These are phyloP conservation scores for Mimachlamys varia DNA, from an alignment of 2,888 invertebrate genomes.

Conservation along the genomic window DNA sequence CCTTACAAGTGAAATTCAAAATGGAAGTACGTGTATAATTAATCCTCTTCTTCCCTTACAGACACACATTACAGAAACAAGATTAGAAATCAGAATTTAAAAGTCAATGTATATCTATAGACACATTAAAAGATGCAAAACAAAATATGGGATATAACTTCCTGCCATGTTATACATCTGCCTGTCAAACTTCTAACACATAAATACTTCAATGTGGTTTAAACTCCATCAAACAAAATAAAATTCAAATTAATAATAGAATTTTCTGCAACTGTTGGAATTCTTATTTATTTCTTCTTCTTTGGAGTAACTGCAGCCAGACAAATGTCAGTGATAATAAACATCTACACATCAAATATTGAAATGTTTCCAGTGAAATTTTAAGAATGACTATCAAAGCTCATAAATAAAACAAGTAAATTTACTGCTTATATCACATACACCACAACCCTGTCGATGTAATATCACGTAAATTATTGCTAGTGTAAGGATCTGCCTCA, in stretches of 20 bases:
- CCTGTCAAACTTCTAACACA: no score
- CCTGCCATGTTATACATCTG: not conserved
- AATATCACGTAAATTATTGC: not conserved
- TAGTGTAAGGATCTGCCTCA: not conserved
- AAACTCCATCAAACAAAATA: not conserved
- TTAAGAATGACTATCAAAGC: no score
- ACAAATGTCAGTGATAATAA: not conserved
- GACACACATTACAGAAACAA: not conserved
- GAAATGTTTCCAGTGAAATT: no score
- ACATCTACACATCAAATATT: no score
- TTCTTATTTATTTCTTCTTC: no score
- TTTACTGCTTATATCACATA: not conserved
- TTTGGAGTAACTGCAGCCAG: not conserved
- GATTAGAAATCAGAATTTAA: not conserved
- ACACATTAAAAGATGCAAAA: not conserved
- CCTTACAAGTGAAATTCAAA: not conserved
- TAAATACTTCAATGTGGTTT: no score
- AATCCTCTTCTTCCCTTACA: not conserved
- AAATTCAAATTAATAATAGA: not conserved
- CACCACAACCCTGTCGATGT: not conserved
- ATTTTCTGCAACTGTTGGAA: no score
- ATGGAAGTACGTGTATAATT: not conserved
- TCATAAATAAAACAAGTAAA: not conserved
- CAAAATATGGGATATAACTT: not conserved
- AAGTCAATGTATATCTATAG: not conserved